Percentiles rank a stretch among this genome's conserved stretches.
phyloP scores from a whole-genome alignment of 2,113 vertebrate species.

The Potamarius usumacintae region DNA sequence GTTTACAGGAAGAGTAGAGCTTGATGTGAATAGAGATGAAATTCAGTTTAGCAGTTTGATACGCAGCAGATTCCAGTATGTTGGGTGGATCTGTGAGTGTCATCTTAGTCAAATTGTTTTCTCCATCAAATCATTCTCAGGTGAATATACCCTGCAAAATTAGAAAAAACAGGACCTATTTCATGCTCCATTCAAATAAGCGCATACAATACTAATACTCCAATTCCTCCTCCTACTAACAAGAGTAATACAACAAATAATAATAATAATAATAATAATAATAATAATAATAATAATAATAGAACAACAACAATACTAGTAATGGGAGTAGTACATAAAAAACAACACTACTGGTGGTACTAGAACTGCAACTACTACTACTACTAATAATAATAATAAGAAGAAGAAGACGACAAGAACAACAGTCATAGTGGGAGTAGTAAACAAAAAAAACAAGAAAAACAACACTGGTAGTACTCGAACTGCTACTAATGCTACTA shows the following conservation, averaged over 20 bases:
- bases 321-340: no score
- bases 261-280: neutral
- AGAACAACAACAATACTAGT: no score
- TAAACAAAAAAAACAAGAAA: no score
- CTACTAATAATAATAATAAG: no score
- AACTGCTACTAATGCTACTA: no score
- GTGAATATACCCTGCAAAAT: conserved; percentile 63
- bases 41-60: conserved; percentile 87
- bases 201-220: neutral
- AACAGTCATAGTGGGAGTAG: no score
- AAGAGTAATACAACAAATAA: neutral
- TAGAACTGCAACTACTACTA: no score
- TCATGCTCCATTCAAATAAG: neutral
- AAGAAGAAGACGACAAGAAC: no score
- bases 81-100: conserved; percentile 97
- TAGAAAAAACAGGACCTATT: conserved; percentile 29
- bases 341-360: no score
- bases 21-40: conserved; percentile 72
- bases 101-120: conserved; percentile 87
- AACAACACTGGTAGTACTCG: no score
- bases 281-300: neutral
- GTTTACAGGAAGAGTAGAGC: conserved; percentile 72
- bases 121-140: conserved; percentile 81
- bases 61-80: conserved; percentile 90
- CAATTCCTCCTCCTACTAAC: neutral